A percentile compares a stretch with the other conserved stretches of the same genome.
Evolutionary conservation across 1,140 invertebrate genomes (phyloP).

Genomic region (Globodera ellingtonae): DNA sequence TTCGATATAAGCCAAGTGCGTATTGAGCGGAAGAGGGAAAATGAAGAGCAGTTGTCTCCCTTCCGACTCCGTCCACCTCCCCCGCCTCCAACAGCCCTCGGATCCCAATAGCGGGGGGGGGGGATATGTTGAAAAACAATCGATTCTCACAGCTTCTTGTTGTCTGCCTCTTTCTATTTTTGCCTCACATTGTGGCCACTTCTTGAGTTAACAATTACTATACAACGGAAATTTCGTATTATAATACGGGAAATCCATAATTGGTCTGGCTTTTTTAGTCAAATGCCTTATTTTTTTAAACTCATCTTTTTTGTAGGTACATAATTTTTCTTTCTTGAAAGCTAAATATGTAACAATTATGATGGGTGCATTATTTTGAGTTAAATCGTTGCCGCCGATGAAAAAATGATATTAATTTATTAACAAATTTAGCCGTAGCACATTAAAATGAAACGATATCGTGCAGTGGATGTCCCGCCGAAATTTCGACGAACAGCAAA

Average conservation of each 20-base stretch:
- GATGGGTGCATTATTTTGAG: too few species aligned
- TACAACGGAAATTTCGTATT: too few species aligned
- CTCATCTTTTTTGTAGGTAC: too few species aligned
- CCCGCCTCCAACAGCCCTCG: neutral
- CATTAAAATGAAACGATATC: slow-evolving; percentile 46
- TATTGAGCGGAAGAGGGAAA: neutral
- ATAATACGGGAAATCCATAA: too few species aligned
- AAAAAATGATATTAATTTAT: too few species aligned
- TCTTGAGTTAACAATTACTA: neutral
- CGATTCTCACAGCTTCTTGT: neutral
- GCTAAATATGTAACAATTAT: too few species aligned
- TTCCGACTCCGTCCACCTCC: neutral
- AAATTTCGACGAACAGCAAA: slow-evolving; percentile 52
- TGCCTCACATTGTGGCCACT: neutral
- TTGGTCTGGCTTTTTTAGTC: too few species aligned
- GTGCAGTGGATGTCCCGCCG: slow-evolving; percentile 54
- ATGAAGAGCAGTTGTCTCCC: neutral
- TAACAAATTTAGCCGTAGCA: too few species aligned
- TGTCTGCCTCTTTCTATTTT: neutral
- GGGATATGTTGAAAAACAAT: slow-evolving; percentile 1
- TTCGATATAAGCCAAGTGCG: neutral
- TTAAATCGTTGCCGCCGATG: too few species aligned
- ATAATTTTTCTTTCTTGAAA: too few species aligned
- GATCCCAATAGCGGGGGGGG: neutral
- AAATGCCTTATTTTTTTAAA: too few species aligned